A percentile compares a stretch with the other conserved stretches of the same genome.
These are phyloP conservation scores for Bathybates hornii DNA, from an alignment of 2,113 vertebrate genomes.

Conservation along the genomic window DNA sequence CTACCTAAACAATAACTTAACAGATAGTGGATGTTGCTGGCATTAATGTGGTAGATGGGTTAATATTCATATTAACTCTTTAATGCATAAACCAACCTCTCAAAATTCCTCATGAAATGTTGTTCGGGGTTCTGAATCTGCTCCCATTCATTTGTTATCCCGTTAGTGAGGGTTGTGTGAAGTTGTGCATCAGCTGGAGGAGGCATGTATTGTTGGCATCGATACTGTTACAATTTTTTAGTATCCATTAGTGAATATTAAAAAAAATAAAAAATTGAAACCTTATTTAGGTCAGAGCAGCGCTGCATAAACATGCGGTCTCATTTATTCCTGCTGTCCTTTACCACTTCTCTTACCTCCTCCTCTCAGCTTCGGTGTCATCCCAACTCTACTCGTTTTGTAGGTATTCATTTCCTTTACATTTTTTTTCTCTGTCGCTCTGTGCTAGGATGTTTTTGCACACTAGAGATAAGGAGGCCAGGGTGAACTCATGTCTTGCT, in stretches of 20 bases:
- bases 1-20: background rate
- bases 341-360: background rate
- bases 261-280: accelerated
- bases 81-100: background rate
- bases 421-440: constrained; percentile 9
- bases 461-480: constrained; percentile 40
- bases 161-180: background rate
- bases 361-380: background rate
- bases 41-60: background rate
- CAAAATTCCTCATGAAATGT: background rate
- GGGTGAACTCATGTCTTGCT: constrained; percentile 36
- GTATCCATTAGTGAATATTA: background rate
- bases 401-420: constrained; percentile 43
- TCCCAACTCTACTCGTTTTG: background rate
- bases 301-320: accelerated
- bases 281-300: background rate
- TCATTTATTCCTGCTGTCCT: background rate
- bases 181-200: background rate
- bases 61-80: background rate
- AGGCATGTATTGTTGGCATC: background rate
- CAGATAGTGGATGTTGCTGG: background rate
- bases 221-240: background rate
- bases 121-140: background rate
- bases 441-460: constrained; percentile 23
- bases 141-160: background rate